A percentile compares a stretch with the other conserved stretches of the same genome.
These are phyloP conservation scores for Calameuta filiformis DNA, from an alignment of 2,888 invertebrate species.

Conservation along the genomic window DNA sequence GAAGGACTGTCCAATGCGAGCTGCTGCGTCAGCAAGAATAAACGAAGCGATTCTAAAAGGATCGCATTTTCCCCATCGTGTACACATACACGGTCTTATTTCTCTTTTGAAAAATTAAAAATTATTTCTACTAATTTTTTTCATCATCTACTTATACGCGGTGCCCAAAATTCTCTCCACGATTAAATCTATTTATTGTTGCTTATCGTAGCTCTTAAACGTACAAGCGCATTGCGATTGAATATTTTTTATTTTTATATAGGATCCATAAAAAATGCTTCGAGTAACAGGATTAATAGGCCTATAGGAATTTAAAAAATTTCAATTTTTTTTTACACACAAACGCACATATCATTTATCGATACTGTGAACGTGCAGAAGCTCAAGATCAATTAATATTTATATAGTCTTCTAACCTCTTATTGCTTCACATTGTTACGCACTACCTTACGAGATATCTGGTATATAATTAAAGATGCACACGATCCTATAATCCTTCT, in stretches of 20 bases:
- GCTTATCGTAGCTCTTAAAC: background rate
- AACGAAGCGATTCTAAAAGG: background rate
- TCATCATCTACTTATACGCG: background rate
- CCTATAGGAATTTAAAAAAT: no score
- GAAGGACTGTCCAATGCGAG: background rate
- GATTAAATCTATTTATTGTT: background rate
- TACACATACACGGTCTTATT: background rate
- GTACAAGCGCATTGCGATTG: background rate
- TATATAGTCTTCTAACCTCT: no score
- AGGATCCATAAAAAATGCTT: background rate
- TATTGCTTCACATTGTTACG: no score
- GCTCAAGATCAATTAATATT: no score
- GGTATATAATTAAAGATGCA: no score
- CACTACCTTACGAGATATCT: no score
- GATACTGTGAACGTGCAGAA: no score
- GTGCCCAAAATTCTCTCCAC: background rate
- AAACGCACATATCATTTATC: no score
- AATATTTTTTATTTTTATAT: background rate
- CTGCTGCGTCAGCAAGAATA: background rate
- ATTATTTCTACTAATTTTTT: background rate
- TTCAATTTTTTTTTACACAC: no score
- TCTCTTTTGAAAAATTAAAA: background rate
- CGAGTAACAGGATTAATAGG: background rate
- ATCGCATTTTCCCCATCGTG: background rate
- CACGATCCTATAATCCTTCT: no score